Evolutionary conservation across 2,113 vertebrate genomes (phyloP).

Genomic region (Hystrix brachyura): DNA sequence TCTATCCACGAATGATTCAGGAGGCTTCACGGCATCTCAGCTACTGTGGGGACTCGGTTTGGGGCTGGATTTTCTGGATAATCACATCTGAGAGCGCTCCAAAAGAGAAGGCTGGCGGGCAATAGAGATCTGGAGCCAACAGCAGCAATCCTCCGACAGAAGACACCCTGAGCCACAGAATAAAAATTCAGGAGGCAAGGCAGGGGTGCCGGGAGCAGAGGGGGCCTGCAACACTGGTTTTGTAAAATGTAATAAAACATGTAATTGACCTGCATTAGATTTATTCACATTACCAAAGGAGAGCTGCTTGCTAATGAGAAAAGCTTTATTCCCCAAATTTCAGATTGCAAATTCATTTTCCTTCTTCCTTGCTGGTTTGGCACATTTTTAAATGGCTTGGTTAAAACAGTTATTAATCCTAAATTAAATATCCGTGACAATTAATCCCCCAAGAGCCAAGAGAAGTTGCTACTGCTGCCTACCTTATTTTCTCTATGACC

Average conservation of each 20-base stretch:
- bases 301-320: constrained; percentile 81
- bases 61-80: background rate
- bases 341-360: constrained; percentile 77
- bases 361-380: constrained; percentile 76
- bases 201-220: background rate
- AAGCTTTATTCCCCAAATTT: constrained; percentile 81
- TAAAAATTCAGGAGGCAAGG: constrained; percentile 11
- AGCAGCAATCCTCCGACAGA: background rate
- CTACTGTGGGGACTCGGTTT: background rate
- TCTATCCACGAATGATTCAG: background rate
- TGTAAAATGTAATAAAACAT: constrained; percentile 78
- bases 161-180: background rate
- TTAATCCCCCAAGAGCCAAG: constrained; percentile 73
- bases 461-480: constrained; percentile 37
- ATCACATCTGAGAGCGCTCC: background rate
- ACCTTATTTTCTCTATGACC: constrained; percentile 65
- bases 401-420: constrained; percentile 84
- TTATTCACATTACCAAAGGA: constrained; percentile 77
- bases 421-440: constrained; percentile 83
- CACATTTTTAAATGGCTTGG: constrained; percentile 77
- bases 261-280: constrained; percentile 82
- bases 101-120: background rate
- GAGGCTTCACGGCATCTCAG: background rate
- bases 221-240: constrained; percentile 39
- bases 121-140: background rate